Percentiles rank a stretch among this genome's conserved stretches.
phyloP scores from a whole-genome alignment of 2,888 invertebrate species.

The Trissonchulus latispiculum region DNA sequence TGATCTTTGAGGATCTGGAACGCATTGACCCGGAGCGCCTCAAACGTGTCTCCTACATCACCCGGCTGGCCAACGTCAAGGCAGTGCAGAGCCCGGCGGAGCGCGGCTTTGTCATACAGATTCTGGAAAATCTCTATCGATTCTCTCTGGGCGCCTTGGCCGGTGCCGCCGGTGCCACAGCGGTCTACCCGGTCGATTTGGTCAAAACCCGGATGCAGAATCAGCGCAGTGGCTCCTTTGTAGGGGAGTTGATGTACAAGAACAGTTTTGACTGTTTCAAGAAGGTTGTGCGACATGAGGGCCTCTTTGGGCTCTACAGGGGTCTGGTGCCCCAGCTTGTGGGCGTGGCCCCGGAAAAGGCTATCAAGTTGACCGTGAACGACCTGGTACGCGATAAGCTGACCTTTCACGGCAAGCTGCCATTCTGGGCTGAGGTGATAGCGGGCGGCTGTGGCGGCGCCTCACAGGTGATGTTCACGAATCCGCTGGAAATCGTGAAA shows the following conservation, averaged over 20 bases:
- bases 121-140: constrained; percentile 78
- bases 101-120: constrained; percentile 66
- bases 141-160: constrained; percentile 42
- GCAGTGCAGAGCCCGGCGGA: constrained; percentile 69
- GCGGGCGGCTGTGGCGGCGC: constrained; percentile 65
- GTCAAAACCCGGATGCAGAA: constrained; percentile 99
- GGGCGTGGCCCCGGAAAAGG: constrained; percentile 98
- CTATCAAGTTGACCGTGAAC: constrained; percentile 87
- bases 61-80: constrained; percentile 39
- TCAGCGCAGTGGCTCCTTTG: constrained; percentile 84
- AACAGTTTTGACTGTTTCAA: constrained; percentile 88
- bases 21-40: constrained; percentile 42
- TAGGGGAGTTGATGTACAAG: constrained; percentile 64
- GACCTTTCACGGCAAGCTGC: constrained; percentile 53
- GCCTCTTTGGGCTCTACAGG: constrained; percentile 51
- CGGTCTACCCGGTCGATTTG: constrained; percentile 92
- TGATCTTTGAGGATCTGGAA: constrained; percentile 38
- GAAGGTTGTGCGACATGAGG: constrained; percentile 64
- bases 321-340: constrained; percentile 80
- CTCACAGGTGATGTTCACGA: constrained; percentile 77
- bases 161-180: constrained; percentile 87
- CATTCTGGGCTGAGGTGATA: constrained; percentile 70
- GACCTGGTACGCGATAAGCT: constrained; percentile 91
- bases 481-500: constrained; percentile 97
- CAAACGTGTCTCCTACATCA: constrained; percentile 39